phyloP scores from a whole-genome alignment of 2,113 vertebrate species.

The Halcyon senegalensis region DNA sequence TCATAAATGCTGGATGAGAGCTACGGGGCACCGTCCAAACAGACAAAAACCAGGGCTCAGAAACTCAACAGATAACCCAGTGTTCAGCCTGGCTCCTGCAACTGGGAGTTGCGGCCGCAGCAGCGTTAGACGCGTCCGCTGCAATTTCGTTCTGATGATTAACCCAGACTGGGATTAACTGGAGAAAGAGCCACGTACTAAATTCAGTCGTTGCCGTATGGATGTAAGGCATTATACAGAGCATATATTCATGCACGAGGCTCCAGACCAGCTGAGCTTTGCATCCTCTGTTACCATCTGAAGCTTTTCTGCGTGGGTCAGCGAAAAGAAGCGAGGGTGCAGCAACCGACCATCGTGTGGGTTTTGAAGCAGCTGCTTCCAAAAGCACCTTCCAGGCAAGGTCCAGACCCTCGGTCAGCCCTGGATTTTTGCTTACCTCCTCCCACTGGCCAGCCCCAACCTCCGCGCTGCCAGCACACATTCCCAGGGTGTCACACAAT shows the following conservation, averaged over 20 bases:
- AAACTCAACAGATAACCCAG: background rate
- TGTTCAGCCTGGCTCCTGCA: fast-evolving
- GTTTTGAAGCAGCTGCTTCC: background rate
- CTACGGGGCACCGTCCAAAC: background rate
- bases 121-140: fast-evolving
- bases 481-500: constrained; percentile 48
- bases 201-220: background rate
- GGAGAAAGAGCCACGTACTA: no score
- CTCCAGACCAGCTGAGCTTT: background rate
- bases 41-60: background rate
- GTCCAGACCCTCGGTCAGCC: background rate
- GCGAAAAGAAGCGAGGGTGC: fast-evolving
- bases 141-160: background rate
- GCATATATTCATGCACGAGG: fast-evolving
- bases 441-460: background rate
- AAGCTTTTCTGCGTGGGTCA: background rate
- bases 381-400: background rate
- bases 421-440: background rate
- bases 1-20: background rate
- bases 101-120: fast-evolving
- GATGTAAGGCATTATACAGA: background rate
- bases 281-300: background rate
- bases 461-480: background rate
- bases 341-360: fast-evolving
- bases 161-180: background rate